Percentiles rank a stretch among this genome's conserved stretches.
These are phyloP conservation scores for Tetraneura akinire DNA, from an alignment of 1,140 invertebrate genomes.

Conservation along the genomic window DNA sequence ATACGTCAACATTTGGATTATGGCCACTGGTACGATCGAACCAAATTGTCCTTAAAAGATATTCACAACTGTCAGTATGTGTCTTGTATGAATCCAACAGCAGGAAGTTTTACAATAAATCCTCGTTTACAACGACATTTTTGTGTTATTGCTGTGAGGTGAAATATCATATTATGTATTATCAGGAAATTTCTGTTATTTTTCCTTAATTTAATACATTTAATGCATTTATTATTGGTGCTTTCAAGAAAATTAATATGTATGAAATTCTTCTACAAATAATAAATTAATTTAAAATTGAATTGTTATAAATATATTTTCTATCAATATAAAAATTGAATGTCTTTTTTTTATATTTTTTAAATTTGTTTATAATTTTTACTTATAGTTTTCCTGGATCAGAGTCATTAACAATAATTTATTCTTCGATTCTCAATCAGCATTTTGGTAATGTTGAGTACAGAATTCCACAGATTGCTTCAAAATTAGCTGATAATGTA, in stretches of 20 bases:
- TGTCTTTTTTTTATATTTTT: no score
- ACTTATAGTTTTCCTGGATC: conserved; percentile 76
- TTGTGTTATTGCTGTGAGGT: conserved; percentile 82
- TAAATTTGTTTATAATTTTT: neutral
- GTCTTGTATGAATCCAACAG: conserved; percentile 96
- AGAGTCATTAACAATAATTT: conserved; percentile 87
- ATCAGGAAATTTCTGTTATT: no score
- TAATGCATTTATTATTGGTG: no score
- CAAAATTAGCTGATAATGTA: conserved; percentile 65
- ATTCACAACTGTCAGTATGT: conserved; percentile 97
- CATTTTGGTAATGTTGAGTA: conserved; percentile 80
- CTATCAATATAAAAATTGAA: no score
- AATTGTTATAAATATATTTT: no score
- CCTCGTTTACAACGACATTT: conserved; percentile 92
- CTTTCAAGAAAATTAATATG: no score
- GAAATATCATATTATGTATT: no score
- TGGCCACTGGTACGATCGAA: conserved; percentile 92
- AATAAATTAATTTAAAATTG: no score
- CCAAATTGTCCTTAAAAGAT: conserved; percentile 88
- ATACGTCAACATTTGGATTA: conserved; percentile 95
- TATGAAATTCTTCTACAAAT: no score
- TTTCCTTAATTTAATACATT: no score
- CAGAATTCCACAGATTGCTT: conserved; percentile 69
- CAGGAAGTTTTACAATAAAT: conserved; percentile 95
- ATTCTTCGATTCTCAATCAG: conserved; percentile 82